These are phyloP conservation scores for Eupeodes corollae DNA, from an alignment of 1,140 invertebrate species.

Conservation along the genomic window DNA sequence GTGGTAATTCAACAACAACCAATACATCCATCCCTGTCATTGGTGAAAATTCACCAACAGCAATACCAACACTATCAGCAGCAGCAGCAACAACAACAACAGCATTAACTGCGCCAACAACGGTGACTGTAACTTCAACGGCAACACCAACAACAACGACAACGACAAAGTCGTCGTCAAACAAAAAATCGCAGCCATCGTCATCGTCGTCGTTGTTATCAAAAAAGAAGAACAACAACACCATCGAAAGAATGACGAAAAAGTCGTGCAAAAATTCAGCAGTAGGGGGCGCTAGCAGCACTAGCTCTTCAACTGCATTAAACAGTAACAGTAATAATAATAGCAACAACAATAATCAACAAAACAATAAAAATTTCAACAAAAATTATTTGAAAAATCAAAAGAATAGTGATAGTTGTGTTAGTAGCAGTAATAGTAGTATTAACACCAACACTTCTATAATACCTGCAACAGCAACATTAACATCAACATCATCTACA, in stretches of 20 bases:
- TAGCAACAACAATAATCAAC: no score
- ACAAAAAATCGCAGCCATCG: constrained; percentile 34
- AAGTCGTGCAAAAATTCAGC: constrained; percentile 8
- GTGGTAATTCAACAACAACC: no score
- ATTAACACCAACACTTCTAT: constrained; percentile 9
- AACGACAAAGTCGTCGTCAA: constrained; percentile 37
- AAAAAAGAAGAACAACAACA: constrained; percentile 3
- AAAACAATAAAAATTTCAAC: constrained; percentile 4
- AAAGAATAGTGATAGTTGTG: constrained; percentile 5
- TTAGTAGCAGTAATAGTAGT: no score
- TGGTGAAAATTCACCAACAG: constrained; percentile 11
- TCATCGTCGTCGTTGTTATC: constrained; percentile 21
- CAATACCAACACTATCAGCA: constrained; percentile 30
- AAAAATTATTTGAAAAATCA: no score
- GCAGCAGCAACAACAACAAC: constrained; percentile 13
- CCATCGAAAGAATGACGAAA: constrained; percentile 4
- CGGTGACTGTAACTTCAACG: constrained; percentile 39
- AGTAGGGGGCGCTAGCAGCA: constrained; percentile 11
- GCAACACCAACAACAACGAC: constrained; percentile 38
- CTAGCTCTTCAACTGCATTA: constrained; percentile 5
- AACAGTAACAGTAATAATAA: constrained; percentile 7
- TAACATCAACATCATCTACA: constrained; percentile 14
- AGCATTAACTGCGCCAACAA: constrained; percentile 31
- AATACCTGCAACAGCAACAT: constrained; percentile 10
- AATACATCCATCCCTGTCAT: no score